Evolutionary conservation across 2,113 vertebrate genomes (phyloP).

Genomic region (Calypte anna): DNA sequence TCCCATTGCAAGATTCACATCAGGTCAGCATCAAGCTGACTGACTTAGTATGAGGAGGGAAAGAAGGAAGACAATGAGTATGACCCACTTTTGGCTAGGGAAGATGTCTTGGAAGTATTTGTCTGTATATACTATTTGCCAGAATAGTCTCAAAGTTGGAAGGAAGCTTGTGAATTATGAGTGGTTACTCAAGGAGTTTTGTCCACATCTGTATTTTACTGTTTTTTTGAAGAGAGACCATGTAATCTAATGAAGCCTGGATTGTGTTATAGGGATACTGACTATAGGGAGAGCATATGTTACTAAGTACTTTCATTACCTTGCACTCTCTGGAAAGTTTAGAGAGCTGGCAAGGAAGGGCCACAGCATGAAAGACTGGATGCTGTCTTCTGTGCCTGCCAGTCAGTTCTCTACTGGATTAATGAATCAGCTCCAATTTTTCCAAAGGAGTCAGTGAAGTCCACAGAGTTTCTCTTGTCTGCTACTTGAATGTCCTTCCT

Average conservation of each 20-base stretch:
- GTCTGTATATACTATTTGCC: neutral
- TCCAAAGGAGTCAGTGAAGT: neutral
- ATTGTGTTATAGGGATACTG: neutral
- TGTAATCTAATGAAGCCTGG: neutral
- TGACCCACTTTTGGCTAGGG: neutral
- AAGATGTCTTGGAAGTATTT: neutral
- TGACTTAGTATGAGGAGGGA: neutral
- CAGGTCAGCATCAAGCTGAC: neutral
- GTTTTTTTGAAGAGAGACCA: neutral
- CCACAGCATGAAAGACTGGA: neutral
- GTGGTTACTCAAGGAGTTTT: neutral
- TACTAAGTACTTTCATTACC: neutral
- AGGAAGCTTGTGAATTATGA: neutral
- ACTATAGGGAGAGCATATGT: neutral
- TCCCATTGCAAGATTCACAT: neutral
- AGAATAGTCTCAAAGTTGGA: neutral
- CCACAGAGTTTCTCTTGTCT: neutral
- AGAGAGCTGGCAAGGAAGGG: neutral
- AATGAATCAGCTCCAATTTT: neutral
- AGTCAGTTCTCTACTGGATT: conserved; percentile 7
- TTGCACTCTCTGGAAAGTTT: neutral
- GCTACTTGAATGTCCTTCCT: conserved; percentile 18
- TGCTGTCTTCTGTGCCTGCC: conserved; percentile 24
- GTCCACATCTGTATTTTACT: neutral
- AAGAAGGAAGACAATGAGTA: neutral